phyloP scores from a whole-genome alignment of 2,797 vertebrate genomes.

The Oryzias dopingdopingensis region DNA sequence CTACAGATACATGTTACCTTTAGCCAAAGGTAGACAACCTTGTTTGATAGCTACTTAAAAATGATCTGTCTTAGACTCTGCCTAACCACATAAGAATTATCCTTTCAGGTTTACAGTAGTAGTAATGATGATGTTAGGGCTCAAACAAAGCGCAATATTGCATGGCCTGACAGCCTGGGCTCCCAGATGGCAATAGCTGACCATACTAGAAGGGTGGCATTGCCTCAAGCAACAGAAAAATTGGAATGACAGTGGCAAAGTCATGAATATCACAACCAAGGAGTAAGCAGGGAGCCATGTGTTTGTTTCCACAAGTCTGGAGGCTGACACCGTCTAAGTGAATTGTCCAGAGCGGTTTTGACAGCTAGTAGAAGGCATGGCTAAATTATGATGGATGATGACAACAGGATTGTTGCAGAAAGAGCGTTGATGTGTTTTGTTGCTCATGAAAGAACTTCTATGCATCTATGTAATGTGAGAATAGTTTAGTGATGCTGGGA shows the following conservation, averaged over 20 bases:
- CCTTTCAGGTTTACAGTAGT: slow-evolving; percentile 28
- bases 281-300: slow-evolving; percentile 62
- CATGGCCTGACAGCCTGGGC: slow-evolving; percentile 52
- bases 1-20: no score
- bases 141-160: slow-evolving; percentile 57
- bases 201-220: slow-evolving; percentile 54
- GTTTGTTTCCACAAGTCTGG: slow-evolving; percentile 65
- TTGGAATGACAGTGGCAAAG: slow-evolving; percentile 70
- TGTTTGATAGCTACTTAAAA: neutral
- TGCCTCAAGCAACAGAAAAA: slow-evolving; percentile 60
- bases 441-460: slow-evolving; percentile 66
- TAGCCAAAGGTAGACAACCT: no score
- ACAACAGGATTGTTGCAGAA: slow-evolving; percentile 64
- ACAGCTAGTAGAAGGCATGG: slow-evolving; percentile 69
- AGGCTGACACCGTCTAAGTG: slow-evolving; percentile 74
- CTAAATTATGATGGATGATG: slow-evolving; percentile 77
- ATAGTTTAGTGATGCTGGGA: slow-evolving; percentile 31
- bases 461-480: slow-evolving; percentile 54
- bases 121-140: slow-evolving; percentile 46
- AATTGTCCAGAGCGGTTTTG: slow-evolving; percentile 73
- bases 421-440: slow-evolving; percentile 66
- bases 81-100: slow-evolving; percentile 38
- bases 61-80: neutral
- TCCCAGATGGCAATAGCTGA: slow-evolving; percentile 65
- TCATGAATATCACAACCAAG: slow-evolving; percentile 63